Conservation (phyloP, 2,113 vertebrate species). For the Vulpes lagopus region DNA sequence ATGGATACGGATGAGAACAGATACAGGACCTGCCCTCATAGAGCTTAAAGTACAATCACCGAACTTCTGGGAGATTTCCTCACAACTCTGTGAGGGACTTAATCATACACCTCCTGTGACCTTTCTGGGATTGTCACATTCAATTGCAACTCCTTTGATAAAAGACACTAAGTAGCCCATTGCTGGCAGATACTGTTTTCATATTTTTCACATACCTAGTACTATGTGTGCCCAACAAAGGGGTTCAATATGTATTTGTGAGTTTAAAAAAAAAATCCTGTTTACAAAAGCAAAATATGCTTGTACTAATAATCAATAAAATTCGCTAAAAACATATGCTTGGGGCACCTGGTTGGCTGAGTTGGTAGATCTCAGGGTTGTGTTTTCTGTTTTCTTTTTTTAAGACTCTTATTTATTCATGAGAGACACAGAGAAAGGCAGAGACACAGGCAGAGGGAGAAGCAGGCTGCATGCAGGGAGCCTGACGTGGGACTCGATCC, state of each 20-base stretch:
- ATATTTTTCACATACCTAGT: neutral
- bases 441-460: too few species aligned
- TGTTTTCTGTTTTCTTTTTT: too few species aligned
- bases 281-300: slow-evolving; percentile 57
- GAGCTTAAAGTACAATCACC: neutral
- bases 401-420: too few species aligned
- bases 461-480: too few species aligned
- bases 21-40: neutral
- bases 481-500: too few species aligned
- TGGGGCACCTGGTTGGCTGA: neutral
- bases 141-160: neutral
- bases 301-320: neutral
- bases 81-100: neutral
- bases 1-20: neutral
- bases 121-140: neutral
- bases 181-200: neutral
- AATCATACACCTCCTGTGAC: neutral
- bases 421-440: too few species aligned
- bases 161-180: slow-evolving; percentile 14
- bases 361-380: neutral
- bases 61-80: neutral
- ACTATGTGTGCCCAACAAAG: neutral
- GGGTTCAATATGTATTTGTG: neutral
- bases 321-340: neutral
- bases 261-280: neutral